Percentiles rank a stretch among this genome's conserved stretches.
These are phyloP conservation scores for Falco rusticolus DNA, from an alignment of 2,797 vertebrate genomes.

Conservation along the genomic window DNA sequence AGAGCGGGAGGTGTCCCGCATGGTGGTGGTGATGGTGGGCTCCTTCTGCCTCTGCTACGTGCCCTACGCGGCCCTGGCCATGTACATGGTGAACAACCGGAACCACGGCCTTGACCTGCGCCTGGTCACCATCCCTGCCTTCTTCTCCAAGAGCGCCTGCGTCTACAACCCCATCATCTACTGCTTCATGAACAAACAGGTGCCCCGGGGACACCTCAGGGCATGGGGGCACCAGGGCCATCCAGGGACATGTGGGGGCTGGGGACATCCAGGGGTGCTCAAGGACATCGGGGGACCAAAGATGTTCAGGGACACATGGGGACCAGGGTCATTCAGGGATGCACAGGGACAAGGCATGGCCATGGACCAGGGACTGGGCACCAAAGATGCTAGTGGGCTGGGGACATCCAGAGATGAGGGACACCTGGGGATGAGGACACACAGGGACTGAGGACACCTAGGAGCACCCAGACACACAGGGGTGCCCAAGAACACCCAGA, in stretches of 20 bases:
- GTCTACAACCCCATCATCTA: conserved; percentile 85
- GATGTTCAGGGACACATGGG: not conserved
- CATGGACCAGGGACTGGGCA: too few relatives aligned
- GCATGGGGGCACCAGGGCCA: accelerated
- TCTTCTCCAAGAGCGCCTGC: conserved; percentile 87
- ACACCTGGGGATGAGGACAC: not conserved
- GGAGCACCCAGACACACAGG: not conserved
- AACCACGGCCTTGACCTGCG: conserved; percentile 79
- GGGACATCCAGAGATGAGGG: not conserved
- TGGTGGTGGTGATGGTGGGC: conserved; percentile 86
- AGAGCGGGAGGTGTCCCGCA: conserved; percentile 86
- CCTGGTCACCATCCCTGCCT: conserved; percentile 84
- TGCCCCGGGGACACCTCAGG: not conserved
- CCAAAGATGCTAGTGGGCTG: too few relatives aligned
- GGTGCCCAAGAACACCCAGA: not conserved
- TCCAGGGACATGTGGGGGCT: not conserved
- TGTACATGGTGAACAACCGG: conserved; percentile 85
- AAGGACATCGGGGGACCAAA: not conserved
- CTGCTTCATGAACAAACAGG: conserved; percentile 88
- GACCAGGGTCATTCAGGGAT: not conserved
- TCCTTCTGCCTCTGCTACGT: conserved; percentile 85
- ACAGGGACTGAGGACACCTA: too few relatives aligned
- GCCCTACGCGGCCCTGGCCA: conserved; percentile 84
- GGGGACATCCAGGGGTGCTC: too few relatives aligned
- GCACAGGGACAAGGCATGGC: not conserved